Base-by-base conservation (phyloP, 2,888 invertebrate species). In the Polietes domitor region DNA sequence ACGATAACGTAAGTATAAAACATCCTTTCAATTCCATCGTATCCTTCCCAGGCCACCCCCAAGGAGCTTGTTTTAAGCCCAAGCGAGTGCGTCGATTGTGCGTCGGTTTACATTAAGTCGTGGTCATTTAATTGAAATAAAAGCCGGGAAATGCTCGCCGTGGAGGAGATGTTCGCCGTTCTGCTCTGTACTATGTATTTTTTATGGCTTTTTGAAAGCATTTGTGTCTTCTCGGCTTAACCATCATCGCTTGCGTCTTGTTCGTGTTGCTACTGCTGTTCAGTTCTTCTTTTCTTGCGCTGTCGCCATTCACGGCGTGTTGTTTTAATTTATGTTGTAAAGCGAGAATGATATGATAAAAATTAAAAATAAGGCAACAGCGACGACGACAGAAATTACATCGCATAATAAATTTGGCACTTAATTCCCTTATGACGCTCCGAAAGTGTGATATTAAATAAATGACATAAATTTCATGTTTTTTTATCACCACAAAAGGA, bases 1-100 rank as follows among this genome's bases (percentile, higher is more conserved):
- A 94, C 94, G 88, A 96, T 97, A 92, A 95, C 94, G 95, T 96
- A 92, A 90, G 92, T 89, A 6, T 19, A 32, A 55, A 50, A 72
- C 72, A 70, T 58, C 10, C 0, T 24, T 81, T 55, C 47, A n/a
- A 1, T 47, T n/a, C 47, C 15, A 12, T n/a, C n/a, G 21, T 55
- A 5, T n/a, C 7, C 2, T 15, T 41, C 10, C 21, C 32, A 32
- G 12, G 12, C 21, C 28, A 61, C 47, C 28, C 21, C 10, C 10
- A 32, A 32, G 50, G 50, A 50, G 50, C n/a, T 15, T 47, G 53
- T 53, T 21, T 2, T 17, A 47, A 53, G 53, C 21, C 5, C 10
- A 1, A 21, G 21, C 21, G 53, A 19, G 53, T 47, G 61, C 61
- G 28, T 19, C 65, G 43, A 68, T 19, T 43, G 12, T 43, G 68